phyloP scores from a whole-genome alignment of 2,113 vertebrate species.

The Xiphias gladius region DNA sequence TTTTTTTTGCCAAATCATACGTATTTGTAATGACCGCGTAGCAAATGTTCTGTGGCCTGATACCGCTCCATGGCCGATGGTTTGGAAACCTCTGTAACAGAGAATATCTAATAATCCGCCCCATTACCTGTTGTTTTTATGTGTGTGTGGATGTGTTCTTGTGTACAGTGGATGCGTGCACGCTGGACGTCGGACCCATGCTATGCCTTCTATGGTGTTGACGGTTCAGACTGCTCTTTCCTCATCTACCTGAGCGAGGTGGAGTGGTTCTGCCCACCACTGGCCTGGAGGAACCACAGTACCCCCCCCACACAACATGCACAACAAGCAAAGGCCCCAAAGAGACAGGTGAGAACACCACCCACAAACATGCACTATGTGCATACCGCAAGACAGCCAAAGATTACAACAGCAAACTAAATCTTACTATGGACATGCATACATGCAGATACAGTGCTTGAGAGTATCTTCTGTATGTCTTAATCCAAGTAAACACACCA shows the following conservation, averaged over 20 bases:
- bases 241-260: slow-evolving; percentile 97
- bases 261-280: slow-evolving; percentile 97
- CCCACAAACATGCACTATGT: neutral
- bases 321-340: slow-evolving; percentile 71
- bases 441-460: neutral
- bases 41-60: no score
- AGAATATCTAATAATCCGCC: neutral
- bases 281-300: slow-evolving; percentile 92
- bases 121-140: neutral
- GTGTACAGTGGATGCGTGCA: slow-evolving; percentile 94
- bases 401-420: neutral
- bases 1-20: no score
- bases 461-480: no score
- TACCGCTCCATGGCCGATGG: no score
- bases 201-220: slow-evolving; percentile 97
- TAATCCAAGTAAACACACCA: no score
- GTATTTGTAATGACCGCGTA: no score
- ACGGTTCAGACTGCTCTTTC: slow-evolving; percentile 97
- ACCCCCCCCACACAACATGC: slow-evolving; percentile 74
- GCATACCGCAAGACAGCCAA: neutral
- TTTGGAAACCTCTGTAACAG: neutral
- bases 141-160: neutral
- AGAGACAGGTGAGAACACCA: slow-evolving; percentile 85
- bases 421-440: neutral
- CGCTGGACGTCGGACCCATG: slow-evolving; percentile 98